Conservation (phyloP, 92 coral and sea anemone species). For the Parazoanthus swiftii region DNA sequence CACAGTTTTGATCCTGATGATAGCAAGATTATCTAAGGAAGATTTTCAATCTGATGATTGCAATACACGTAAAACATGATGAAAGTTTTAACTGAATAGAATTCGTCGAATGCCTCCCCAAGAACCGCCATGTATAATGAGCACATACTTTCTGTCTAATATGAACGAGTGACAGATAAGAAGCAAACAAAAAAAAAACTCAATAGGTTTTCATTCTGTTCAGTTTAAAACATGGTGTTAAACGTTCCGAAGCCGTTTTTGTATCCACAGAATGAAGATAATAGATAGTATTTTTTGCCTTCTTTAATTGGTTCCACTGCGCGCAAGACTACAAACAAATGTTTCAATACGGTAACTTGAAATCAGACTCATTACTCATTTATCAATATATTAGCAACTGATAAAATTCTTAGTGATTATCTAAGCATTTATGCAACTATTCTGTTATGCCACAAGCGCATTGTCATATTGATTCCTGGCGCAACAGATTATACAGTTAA, state of each 20-base stretch:
- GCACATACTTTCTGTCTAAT: too few relatives aligned
- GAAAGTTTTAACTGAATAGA: neutral
- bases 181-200: neutral
- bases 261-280: neutral
- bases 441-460: neutral
- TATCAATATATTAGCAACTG: neutral
- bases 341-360: neutral
- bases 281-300: too few relatives aligned
- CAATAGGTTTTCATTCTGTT: neutral
- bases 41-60: neutral
- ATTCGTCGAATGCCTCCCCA: neutral
- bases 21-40: too few relatives aligned
- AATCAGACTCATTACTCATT: neutral
- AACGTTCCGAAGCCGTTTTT: neutral
- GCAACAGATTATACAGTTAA: neutral
- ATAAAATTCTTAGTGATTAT: neutral
- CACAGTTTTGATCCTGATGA: neutral
- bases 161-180: neutral
- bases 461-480: neutral
- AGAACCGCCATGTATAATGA: too few relatives aligned
- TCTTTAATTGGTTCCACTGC: too few relatives aligned
- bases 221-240: neutral
- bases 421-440: too few relatives aligned
- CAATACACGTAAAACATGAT: neutral
- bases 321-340: too few relatives aligned